These are phyloP conservation scores for Molossus molossus DNA, from an alignment of 2,797 vertebrate genomes.

Conservation along the genomic window DNA sequence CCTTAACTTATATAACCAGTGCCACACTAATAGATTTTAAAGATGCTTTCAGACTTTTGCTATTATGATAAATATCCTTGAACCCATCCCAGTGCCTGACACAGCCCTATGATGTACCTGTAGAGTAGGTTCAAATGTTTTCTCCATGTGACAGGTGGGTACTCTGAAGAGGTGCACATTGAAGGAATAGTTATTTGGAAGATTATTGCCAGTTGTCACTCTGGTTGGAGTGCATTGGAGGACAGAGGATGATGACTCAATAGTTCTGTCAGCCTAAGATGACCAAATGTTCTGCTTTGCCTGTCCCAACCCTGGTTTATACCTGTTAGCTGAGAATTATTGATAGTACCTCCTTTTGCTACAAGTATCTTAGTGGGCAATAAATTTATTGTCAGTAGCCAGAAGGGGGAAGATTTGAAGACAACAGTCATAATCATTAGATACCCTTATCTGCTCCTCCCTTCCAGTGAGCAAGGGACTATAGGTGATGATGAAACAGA, in stretches of 20 bases:
- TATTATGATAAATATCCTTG: neutral
- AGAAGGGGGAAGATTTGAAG: too few relatives aligned
- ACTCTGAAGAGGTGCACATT: neutral
- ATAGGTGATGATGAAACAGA: constrained; percentile 56
- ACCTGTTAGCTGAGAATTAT: neutral
- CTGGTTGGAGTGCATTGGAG: neutral
- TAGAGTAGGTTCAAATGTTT: too few relatives aligned
- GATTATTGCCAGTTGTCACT: neutral
- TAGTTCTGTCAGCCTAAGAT: too few relatives aligned
- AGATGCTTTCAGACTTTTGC: neutral
- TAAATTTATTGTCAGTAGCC: neutral
- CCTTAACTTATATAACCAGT: neutral
- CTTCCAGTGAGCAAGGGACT: neutral
- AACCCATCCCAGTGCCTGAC: neutral
- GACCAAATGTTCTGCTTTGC: neutral
- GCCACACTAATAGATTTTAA: too few relatives aligned
- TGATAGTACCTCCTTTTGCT: neutral
- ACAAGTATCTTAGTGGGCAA: neutral
- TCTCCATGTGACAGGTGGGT: neutral
- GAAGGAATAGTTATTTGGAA: neutral
- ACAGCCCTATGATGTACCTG: neutral
- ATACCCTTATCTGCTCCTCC: neutral
- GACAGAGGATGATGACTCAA: neutral
- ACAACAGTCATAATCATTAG: neutral
- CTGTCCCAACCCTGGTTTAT: neutral